These are phyloP conservation scores for Mionectes olivaceus DNA, from an alignment of 2,797 vertebrate species.

Conservation along the genomic window DNA sequence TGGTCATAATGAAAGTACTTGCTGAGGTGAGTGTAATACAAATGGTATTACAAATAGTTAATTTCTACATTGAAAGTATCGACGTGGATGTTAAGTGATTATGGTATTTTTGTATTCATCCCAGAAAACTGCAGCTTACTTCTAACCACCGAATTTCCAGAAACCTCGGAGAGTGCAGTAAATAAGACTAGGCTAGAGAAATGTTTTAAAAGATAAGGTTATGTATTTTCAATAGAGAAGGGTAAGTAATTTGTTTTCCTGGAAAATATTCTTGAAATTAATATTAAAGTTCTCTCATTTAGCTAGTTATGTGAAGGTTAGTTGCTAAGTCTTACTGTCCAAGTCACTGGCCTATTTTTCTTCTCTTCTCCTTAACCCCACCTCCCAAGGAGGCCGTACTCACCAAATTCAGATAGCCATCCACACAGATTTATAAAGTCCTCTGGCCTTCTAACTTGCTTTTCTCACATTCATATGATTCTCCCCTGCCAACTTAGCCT, in stretches of 20 bases:
- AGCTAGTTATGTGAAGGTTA: neutral
- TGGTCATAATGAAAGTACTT: neutral
- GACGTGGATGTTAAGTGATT: neutral
- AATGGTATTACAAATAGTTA: neutral
- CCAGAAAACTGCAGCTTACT: neutral
- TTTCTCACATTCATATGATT: conserved; percentile 55
- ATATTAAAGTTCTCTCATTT: neutral
- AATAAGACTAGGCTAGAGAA: neutral
- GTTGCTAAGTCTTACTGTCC: neutral
- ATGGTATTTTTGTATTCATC: neutral
- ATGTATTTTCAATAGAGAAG: neutral
- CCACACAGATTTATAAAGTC: conserved; percentile 27
- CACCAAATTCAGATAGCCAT: neutral
- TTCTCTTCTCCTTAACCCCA: neutral
- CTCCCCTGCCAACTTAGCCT: conserved; percentile 56
- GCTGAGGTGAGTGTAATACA: neutral
- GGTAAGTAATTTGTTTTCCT: neutral
- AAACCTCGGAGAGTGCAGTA: neutral
- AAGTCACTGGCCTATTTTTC: neutral
- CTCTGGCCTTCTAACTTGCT: conserved; percentile 41
- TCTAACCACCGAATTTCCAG: neutral
- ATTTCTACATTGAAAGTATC: neutral
- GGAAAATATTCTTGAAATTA: neutral
- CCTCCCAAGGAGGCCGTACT: neutral
- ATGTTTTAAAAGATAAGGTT: neutral